A percentile compares a stretch with the other conserved stretches of the same genome.
Conservation (phyloP, 2,888 invertebrate species). For the Hydrotaea diabolus region DNA sequence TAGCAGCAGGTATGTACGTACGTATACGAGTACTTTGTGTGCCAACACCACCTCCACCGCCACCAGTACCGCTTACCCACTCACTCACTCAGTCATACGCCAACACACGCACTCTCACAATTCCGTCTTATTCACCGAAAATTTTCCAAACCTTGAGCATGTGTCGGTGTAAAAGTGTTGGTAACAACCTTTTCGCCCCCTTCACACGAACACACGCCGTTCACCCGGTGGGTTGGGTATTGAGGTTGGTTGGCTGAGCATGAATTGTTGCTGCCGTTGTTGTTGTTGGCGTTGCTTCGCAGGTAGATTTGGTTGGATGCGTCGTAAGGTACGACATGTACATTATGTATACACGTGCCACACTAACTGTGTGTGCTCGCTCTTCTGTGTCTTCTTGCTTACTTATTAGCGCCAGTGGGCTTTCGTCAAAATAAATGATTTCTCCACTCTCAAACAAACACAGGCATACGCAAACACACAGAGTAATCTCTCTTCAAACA, state of each 20-base stretch:
- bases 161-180: slow-evolving; percentile 56
- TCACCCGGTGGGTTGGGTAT: slow-evolving; percentile 43
- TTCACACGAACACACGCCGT: not conserved
- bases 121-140: slow-evolving; percentile 35
- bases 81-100: slow-evolving; percentile 28
- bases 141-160: slow-evolving; percentile 22
- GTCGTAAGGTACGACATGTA: slow-evolving; percentile 75
- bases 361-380: slow-evolving; percentile 49
- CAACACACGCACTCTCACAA: slow-evolving; percentile 32
- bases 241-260: slow-evolving; percentile 52
- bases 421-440: slow-evolving; percentile 59
- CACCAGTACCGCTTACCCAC: not conserved
- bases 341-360: slow-evolving; percentile 75
- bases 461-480: slow-evolving; percentile 54
- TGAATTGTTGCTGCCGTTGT: slow-evolving; percentile 18
- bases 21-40: slow-evolving; percentile 2
- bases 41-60: not conserved
- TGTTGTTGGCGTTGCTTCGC: slow-evolving; percentile 70
- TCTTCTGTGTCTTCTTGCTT: slow-evolving; percentile 56
- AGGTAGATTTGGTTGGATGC: slow-evolving; percentile 81
- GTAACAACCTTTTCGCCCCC: slow-evolving; percentile 43
- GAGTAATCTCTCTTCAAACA: slow-evolving; percentile 63
- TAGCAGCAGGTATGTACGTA: slow-evolving; percentile 55
- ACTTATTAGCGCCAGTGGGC: slow-evolving; percentile 65
- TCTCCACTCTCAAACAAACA: slow-evolving; percentile 57